These are phyloP conservation scores for Temnothorax rugatulus DNA, from an alignment of 2,888 invertebrate genomes.

Conservation along the genomic window DNA sequence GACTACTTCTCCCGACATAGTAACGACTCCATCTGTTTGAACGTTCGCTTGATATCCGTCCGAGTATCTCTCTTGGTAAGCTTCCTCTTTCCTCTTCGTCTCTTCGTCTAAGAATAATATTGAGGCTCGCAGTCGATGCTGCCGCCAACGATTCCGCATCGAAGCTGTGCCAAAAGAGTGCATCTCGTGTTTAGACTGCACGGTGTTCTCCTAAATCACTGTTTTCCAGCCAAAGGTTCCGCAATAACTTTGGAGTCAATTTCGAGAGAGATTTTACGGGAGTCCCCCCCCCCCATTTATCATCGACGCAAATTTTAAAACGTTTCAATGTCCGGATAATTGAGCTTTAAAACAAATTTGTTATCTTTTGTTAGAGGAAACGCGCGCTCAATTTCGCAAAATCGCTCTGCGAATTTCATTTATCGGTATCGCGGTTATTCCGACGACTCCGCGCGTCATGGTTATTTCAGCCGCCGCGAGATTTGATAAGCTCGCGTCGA, in stretches of 20 bases:
- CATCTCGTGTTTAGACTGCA: neutral
- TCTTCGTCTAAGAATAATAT: constrained; percentile 66
- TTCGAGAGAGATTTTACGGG: neutral
- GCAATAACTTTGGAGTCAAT: neutral
- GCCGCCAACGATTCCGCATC: constrained; percentile 73
- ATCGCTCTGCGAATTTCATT: neutral
- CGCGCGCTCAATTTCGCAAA: neutral
- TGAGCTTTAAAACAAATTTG: neutral
- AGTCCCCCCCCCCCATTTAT: neutral
- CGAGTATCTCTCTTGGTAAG: constrained; percentile 68
- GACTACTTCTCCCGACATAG: constrained; percentile 6
- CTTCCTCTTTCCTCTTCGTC: constrained; percentile 26
- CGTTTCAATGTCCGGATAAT: neutral
- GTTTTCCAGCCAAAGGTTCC: neutral
- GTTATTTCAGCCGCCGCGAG: neutral
- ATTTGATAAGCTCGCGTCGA: constrained; percentile 30
- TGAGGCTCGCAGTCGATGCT: constrained; percentile 72
- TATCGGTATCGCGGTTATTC: constrained; percentile 34
- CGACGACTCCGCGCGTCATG: neutral
- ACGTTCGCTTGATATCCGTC: constrained; percentile 22
- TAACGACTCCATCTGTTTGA: constrained; percentile 67
- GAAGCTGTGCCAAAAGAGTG: constrained; percentile 61
- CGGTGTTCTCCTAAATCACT: neutral
- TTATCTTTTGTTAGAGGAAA: neutral
- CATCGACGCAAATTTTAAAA: neutral